Base-by-base conservation (phyloP, 2,888 invertebrate genomes). In the Cosmopolites sordidus region DNA sequence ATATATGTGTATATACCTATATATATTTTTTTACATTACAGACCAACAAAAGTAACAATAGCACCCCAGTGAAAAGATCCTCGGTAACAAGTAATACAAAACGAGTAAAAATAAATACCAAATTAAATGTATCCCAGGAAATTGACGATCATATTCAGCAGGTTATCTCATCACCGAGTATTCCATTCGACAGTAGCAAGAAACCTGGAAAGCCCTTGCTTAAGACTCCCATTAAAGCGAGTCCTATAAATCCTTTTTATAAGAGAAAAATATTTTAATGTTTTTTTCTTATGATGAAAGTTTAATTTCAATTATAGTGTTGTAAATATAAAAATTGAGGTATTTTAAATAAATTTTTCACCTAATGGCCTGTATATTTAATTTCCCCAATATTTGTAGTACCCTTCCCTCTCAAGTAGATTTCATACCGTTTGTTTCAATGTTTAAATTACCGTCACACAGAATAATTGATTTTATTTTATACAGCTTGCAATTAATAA, bases 201-300 rank as follows among this genome's bases (percentile, higher is more conserved):
- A 80, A 78, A 62, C 92, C 92, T 0, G 68, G 68, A 0, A 86
- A 84, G 61, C 84, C 90, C 0, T 81, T 88, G n/a, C 70, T 91
- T 1, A 91, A 91, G 66, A 79, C 82, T 0, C 78, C 78, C 43
- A 51, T 60, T 3, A 76, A 83, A 1, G 81, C 83, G 0, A 86
- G 85, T 0, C 89, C 88, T 0, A 84, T 89, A 1, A 86, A 89
- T 72, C 89, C 89, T 0, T 89, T 88, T 72, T 86, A 86, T 63
- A 84, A 59, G 41, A 45, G 58, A 41, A 54, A 51, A 22, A 47
- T 9, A n/a, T 54, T 50, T 46, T 46, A 46, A 54, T 18, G 14
- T 43, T 22, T 8, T 22, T 4, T 43, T 18, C 8, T 18, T 17
- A 29, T n/a, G n/a, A 22, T 22, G 8, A 22, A 22, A 22, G 3